phyloP scores from a whole-genome alignment of 2,113 vertebrate genomes.

The Struthio camelus region DNA sequence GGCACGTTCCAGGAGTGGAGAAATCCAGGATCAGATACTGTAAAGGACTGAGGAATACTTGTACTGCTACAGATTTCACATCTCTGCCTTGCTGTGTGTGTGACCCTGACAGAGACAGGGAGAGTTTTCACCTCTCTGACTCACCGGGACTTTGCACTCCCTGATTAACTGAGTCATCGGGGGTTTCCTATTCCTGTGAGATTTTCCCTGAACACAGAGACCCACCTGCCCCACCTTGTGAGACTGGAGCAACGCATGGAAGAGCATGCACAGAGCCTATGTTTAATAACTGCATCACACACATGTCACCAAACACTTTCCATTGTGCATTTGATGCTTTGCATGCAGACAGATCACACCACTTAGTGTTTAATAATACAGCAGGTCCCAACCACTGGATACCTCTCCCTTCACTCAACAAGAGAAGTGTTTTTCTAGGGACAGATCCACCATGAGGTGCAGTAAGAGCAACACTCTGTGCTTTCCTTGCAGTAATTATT shows the following conservation, averaged over 20 bases:
- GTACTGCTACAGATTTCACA: not conserved
- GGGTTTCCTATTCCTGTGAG: not conserved
- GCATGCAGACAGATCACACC: not conserved
- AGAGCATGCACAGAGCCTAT: not conserved
- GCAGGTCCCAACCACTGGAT: too few relatives aligned
- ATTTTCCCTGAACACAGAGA: not conserved
- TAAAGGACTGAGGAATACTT: not conserved
- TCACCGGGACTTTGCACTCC: too few relatives aligned
- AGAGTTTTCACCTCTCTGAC: too few relatives aligned
- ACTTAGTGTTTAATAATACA: fast-evolving
- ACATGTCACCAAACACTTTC: too few relatives aligned
- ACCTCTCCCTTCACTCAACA: not conserved
- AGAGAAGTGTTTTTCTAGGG: not conserved
- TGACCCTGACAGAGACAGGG: not conserved
- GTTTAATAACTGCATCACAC: not conserved
- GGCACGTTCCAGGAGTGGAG: too few relatives aligned
- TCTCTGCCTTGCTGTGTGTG: not conserved
- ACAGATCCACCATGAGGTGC: not conserved
- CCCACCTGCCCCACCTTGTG: too few relatives aligned
- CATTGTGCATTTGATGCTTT: not conserved
- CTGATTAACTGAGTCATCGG: not conserved
- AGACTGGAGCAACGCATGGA: not conserved
- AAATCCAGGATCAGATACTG: too few relatives aligned
- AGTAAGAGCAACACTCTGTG: not conserved
- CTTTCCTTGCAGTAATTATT: not conserved